phyloP scores from a whole-genome alignment of 2,797 vertebrate genomes.

The Mus minutoides region DNA sequence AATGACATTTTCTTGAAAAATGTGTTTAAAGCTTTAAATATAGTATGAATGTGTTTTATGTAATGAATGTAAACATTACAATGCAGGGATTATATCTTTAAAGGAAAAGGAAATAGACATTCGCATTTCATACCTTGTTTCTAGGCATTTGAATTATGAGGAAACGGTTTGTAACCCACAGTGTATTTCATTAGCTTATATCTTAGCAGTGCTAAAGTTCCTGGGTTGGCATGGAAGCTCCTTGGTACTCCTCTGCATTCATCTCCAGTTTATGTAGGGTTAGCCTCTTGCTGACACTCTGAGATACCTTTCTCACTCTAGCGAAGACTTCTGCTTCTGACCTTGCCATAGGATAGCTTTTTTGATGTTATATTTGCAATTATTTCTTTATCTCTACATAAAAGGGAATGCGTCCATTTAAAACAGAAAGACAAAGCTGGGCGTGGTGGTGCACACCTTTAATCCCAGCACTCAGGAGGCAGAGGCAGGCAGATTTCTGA shows the following conservation, averaged over 20 bases:
- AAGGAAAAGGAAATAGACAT: constrained; percentile 26
- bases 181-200: not conserved
- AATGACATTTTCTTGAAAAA: constrained; percentile 38
- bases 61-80: not conserved
- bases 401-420: not conserved
- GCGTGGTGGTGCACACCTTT: too few species aligned
- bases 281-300: not conserved
- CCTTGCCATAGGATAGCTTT: not conserved
- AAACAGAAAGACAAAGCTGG: constrained; percentile 3
- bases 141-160: not conserved
- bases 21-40: not conserved
- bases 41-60: not conserved
- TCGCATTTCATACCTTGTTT: constrained; percentile 25
- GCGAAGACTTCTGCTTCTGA: not conserved
- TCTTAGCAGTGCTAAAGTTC: not conserved
- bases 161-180: not conserved
- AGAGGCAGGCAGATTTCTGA: too few species aligned
- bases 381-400: constrained; percentile 18
- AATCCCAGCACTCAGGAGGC: too few species aligned
- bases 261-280: not conserved
- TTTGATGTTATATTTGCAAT: not conserved
- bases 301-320: not conserved
- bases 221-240: not conserved
- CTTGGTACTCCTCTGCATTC: not conserved
- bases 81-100: constrained; percentile 36